These are phyloP conservation scores for Sinocyclocheilus anshuiensis DNA, from an alignment of 2,113 vertebrate genomes.

Conservation along the genomic window DNA sequence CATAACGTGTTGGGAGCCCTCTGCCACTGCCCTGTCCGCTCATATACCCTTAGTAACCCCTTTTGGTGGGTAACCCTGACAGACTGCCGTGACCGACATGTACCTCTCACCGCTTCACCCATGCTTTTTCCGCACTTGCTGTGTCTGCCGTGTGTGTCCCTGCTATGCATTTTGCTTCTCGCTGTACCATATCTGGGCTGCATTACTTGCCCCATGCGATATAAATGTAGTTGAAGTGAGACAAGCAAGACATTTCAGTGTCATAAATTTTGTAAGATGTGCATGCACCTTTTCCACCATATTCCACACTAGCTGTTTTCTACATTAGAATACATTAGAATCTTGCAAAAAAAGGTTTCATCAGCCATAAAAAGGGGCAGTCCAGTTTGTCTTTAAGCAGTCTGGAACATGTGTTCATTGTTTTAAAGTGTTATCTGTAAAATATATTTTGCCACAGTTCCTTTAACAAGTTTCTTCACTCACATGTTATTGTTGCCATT, in stretches of 20 bases:
- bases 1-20: constrained; percentile 92
- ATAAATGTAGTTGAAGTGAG: constrained; percentile 1
- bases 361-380: background rate
- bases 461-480: background rate
- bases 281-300: background rate
- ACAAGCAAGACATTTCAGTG: background rate
- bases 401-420: background rate
- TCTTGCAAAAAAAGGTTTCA: background rate
- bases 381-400: background rate
- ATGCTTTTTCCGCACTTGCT: constrained; percentile 15
- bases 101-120: constrained; percentile 6
- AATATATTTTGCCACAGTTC: background rate
- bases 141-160: background rate
- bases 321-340: background rate
- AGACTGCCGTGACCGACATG: constrained; percentile 40
- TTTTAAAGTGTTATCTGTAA: background rate
- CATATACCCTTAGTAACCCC: constrained; percentile 96
- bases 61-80: constrained; percentile 89
- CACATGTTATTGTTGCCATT: no score
- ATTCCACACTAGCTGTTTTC: background rate
- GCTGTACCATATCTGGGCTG: background rate
- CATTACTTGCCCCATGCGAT: background rate
- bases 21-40: constrained; percentile 85
- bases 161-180: background rate
- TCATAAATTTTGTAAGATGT: background rate